These are phyloP conservation scores for Rostratula benghalensis DNA, from an alignment of 2,113 vertebrate species.

Conservation along the genomic window DNA sequence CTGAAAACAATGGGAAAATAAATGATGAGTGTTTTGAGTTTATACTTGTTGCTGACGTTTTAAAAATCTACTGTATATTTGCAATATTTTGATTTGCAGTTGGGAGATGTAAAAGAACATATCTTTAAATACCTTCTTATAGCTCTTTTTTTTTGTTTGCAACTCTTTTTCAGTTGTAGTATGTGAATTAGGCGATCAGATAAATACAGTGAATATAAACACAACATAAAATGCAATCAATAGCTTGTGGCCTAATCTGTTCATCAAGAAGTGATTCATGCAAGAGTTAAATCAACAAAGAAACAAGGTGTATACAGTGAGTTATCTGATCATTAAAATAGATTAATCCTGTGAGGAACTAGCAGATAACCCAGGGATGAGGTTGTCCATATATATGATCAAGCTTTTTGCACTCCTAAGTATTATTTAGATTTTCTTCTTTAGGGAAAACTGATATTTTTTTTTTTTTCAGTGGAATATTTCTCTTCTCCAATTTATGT, in stretches of 20 bases:
- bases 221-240: conserved; percentile 17
- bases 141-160: neutral
- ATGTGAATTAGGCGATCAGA: neutral
- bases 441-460: neutral
- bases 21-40: neutral
- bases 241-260: neutral
- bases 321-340: neutral
- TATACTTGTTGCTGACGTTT: neutral
- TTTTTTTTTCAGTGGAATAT: neutral
- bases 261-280: neutral
- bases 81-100: neutral
- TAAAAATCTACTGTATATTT: neutral
- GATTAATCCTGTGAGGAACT: neutral
- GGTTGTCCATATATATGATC: neutral
- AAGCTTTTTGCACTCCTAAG: neutral
- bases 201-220: neutral
- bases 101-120: neutral
- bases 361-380: neutral
- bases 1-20: neutral
- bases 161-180: neutral
- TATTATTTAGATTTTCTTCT: neutral
- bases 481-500: neutral
- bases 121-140: neutral
- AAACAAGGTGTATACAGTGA: neutral
- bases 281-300: neutral